Conservation (phyloP, 2,888 invertebrate species). For the Microchrysa polita region DNA sequence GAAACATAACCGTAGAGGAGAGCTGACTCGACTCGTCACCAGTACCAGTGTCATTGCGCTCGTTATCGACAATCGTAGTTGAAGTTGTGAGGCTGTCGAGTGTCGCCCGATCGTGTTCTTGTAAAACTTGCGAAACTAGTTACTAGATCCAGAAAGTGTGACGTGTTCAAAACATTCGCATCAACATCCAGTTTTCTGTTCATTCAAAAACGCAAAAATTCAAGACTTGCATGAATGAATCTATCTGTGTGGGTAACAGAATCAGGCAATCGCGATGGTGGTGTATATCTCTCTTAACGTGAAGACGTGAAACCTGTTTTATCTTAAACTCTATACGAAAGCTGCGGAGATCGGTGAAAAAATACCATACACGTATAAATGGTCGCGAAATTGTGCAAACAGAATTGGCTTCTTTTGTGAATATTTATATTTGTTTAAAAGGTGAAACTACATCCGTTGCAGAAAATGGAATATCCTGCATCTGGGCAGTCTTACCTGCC, state of each 20-base stretch:
- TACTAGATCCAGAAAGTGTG: neutral
- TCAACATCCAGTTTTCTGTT: neutral
- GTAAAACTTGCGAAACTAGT: constrained; percentile 5
- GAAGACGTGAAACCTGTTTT: constrained; percentile 30
- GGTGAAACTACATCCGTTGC: no score
- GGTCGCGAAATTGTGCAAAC: neutral
- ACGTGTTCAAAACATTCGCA: neutral
- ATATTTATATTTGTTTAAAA: no score
- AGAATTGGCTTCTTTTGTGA: neutral
- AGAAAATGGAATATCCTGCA: neutral
- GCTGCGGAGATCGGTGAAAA: constrained; percentile 16
- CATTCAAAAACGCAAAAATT: constrained; percentile 10
- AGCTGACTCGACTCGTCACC: neutral
- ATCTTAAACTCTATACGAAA: neutral
- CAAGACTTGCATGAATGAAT: constrained; percentile 35
- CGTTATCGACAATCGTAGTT: neutral
- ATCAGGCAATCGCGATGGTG: constrained; percentile 24
- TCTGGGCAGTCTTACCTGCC: neutral
- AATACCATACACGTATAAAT: neutral
- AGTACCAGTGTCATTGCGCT: neutral
- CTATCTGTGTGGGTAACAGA: neutral
- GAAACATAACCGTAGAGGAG: constrained; percentile 25
- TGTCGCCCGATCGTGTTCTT: neutral
- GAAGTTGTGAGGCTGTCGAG: neutral
- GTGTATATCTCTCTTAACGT: constrained; percentile 7